Percentiles rank a stretch among this genome's conserved stretches.
Evolutionary conservation across 2,888 invertebrate species (phyloP).

Genomic region (Trichacis sp.): DNA sequence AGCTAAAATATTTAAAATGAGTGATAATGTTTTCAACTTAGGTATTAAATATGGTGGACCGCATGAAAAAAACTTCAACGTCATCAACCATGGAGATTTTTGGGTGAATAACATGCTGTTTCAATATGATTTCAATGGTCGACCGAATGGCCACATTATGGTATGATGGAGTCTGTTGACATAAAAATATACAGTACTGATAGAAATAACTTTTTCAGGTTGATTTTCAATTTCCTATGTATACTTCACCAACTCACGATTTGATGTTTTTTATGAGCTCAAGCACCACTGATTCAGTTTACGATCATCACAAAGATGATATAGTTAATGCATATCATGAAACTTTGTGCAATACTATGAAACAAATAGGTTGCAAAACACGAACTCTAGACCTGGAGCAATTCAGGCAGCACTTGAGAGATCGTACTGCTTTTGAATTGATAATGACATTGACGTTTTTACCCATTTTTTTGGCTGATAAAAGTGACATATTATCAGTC

Average conservation of each 20-base stretch:
- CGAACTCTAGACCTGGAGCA: constrained; percentile 48
- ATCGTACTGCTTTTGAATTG: constrained; percentile 47
- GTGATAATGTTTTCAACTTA: constrained; percentile 24
- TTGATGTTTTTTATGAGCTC: constrained; percentile 69
- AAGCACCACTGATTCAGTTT: constrained; percentile 52
- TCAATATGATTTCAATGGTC: constrained; percentile 53
- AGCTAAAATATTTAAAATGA: constrained; percentile 47
- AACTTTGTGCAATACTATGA: constrained; percentile 49
- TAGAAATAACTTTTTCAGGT: too few species aligned
- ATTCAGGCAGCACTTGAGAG: constrained; percentile 40
- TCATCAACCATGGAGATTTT: constrained; percentile 62
- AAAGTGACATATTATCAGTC: constrained; percentile 45
- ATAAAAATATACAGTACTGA: too few species aligned
- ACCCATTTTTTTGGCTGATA: constrained; percentile 53
- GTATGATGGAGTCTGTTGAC: not conserved
- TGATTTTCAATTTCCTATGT: constrained; percentile 34
- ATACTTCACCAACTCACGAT: constrained; percentile 68
- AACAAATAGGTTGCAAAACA: constrained; percentile 51
- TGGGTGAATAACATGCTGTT: constrained; percentile 66
- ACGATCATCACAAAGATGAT: constrained; percentile 35
- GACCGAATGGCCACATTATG: constrained; percentile 46
- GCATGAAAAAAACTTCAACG: constrained; percentile 53
- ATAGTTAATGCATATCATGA: constrained; percentile 54
- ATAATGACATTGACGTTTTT: constrained; percentile 48
- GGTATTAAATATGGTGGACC: constrained; percentile 8